Percentiles rank a stretch among this genome's conserved stretches.
These are phyloP conservation scores for Crambe crambe DNA, from an alignment of 37 sponge, comb jelly and placozoan species.

Conservation along the genomic window DNA sequence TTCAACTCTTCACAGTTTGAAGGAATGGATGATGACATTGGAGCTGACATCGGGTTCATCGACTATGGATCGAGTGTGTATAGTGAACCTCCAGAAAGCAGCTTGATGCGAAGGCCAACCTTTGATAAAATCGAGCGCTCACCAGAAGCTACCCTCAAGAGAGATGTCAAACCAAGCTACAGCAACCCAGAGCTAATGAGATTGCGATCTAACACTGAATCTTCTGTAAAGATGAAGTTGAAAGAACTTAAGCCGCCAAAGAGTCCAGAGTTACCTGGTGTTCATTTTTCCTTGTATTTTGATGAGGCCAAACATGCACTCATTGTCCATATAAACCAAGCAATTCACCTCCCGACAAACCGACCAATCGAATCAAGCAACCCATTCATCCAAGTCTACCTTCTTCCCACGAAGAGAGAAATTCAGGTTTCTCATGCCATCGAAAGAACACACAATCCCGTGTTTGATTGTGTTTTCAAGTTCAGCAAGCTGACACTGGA, in stretches of 20 bases:
- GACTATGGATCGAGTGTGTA: background rate
- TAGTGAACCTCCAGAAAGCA: background rate
- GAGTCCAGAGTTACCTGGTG: background rate
- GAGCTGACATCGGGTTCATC: background rate
- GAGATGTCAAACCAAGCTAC: too few species aligned
- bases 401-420: conserved; percentile 2
- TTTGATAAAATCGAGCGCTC: too few species aligned
- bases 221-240: background rate
- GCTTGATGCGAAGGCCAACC: too few species aligned
- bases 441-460: background rate
- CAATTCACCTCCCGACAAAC: background rate
- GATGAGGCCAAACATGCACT: background rate
- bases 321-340: conserved; percentile 1
- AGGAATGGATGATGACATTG: background rate
- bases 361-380: background rate
- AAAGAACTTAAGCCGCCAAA: background rate
- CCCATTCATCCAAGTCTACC: conserved; percentile 11
- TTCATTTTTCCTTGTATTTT: conserved; percentile 8
- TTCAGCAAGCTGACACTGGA: background rate
- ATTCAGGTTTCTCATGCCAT: background rate
- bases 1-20: background rate
- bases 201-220: background rate
- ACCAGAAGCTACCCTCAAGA: too few species aligned
- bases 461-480: conserved; percentile 16
- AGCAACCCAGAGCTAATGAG: too few species aligned